Base-by-base conservation (phyloP, 1,140 invertebrate genomes). In the Scaptomyza pallida region DNA sequence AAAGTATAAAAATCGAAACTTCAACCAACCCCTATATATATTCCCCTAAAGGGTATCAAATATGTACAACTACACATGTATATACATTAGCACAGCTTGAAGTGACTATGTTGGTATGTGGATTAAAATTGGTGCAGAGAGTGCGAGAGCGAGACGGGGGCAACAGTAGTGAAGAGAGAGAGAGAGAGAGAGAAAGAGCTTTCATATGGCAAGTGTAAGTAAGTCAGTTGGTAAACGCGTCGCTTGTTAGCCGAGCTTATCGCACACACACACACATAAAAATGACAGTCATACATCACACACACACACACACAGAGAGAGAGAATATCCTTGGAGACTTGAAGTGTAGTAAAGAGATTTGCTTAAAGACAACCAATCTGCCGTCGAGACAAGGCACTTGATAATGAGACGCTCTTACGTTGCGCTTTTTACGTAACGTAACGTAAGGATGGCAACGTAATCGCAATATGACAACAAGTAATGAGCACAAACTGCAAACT, bases 381-480 rank as follows among this genome's bases (percentile, higher is more conserved):
- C 21, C 40, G 21, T 63, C 51, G 54, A 75, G 50, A 79, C 48
- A 9, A 37, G 43, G 51, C 57, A 85, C 77, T 85, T 86, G 73
- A 80, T 85, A 80, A 85, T 85, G 73, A 64, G 64, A 62, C 56
- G 16, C 33, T 16, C 47, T 82, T 72, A 76, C 68, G 70, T 86
- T 43, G 63, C 44, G 43, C 64, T 70, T 26, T 50, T 67, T 86
- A 77, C 80, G 73, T 81, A 74, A 85, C 67, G 75, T 67, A 78
- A 85, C 67, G 75, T 67, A 78, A 78, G 17, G 17, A 57, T 67
- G 64, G 61, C 50, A 74, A 75, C 77, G 59, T 85, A 83, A 83
- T 82, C 78, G 70, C 65, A 75, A 78, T 61, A 78, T 63, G 79
- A 78, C 57, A 78, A 83, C 76, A 80, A 76, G 72, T 85, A 85